Conservation (phyloP, 2,797 vertebrate species). For the Clarias pachynema region DNA sequence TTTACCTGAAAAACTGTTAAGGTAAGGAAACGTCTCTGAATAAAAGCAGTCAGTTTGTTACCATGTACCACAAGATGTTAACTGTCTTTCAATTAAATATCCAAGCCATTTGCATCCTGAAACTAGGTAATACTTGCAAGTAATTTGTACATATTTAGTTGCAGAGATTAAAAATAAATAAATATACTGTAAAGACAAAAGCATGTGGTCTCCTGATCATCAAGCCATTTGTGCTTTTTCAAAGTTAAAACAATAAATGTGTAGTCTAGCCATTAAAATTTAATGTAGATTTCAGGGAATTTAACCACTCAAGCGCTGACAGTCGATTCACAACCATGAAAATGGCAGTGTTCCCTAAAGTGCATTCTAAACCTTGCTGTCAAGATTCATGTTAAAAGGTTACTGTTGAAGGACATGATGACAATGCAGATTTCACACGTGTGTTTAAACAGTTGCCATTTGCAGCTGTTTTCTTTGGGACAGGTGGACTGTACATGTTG, state of each 20-base stretch:
- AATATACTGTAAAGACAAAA: not conserved
- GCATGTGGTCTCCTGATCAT: not conserved
- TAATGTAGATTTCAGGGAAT: not conserved
- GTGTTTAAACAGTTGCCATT: constrained; percentile 8
- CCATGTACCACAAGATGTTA: too few relatives aligned
- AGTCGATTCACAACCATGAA: not conserved
- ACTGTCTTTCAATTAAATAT: not conserved
- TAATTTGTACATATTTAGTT: not conserved
- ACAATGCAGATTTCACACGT: not conserved
- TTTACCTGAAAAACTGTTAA: not conserved
- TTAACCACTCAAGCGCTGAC: not conserved
- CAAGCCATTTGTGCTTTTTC: not conserved
- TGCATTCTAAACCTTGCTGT: not conserved
- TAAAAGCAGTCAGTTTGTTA: not conserved
- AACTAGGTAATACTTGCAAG: not conserved
- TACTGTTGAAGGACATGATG: not conserved
- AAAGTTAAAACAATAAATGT: not conserved
- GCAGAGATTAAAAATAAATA: not conserved
- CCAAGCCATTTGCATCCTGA: not conserved
- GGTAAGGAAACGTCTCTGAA: not conserved
- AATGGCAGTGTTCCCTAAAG: not conserved
- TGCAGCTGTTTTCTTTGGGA: constrained; percentile 4
- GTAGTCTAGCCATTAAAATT: not conserved
- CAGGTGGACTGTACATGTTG: not conserved
- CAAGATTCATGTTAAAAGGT: not conserved